A percentile compares a stretch with the other conserved stretches of the same genome.
These are phyloP conservation scores for Melanostigma gelatinosum DNA, from an alignment of 2,113 vertebrate species.

Conservation along the genomic window DNA sequence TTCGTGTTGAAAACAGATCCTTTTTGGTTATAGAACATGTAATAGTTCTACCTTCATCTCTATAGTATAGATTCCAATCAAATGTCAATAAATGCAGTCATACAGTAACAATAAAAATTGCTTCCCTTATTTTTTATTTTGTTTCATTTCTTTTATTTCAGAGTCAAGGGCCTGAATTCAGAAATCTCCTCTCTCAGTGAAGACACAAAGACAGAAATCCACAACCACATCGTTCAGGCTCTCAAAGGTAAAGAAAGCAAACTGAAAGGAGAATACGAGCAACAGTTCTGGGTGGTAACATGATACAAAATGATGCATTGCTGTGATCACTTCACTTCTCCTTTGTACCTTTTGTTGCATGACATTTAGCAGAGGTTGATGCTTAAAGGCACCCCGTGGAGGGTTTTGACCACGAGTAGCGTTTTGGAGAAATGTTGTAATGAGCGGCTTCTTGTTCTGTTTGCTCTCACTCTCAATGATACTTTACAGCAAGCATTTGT, in stretches of 20 bases:
- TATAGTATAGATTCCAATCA: background rate
- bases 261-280: background rate
- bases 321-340: background rate
- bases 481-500: background rate
- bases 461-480: no score
- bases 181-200: constrained; percentile 61
- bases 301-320: background rate
- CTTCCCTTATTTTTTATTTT: background rate
- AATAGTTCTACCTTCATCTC: background rate
- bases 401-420: no score
- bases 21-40: background rate
- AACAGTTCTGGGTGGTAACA: background rate
- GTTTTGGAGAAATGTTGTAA: no score
- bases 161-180: constrained; percentile 69
- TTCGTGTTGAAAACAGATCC: background rate
- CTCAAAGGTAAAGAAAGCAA: constrained; percentile 69
- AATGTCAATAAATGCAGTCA: background rate
- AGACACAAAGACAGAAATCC: constrained; percentile 53
- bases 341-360: background rate
- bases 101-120: background rate
- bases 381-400: no score
- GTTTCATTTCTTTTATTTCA: constrained; percentile 49
- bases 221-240: constrained; percentile 66
- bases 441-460: no score
- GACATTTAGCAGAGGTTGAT: no score